Evolutionary conservation across 2,113 vertebrate genomes (phyloP).

Genomic region (Zosterops borbonicus): DNA sequence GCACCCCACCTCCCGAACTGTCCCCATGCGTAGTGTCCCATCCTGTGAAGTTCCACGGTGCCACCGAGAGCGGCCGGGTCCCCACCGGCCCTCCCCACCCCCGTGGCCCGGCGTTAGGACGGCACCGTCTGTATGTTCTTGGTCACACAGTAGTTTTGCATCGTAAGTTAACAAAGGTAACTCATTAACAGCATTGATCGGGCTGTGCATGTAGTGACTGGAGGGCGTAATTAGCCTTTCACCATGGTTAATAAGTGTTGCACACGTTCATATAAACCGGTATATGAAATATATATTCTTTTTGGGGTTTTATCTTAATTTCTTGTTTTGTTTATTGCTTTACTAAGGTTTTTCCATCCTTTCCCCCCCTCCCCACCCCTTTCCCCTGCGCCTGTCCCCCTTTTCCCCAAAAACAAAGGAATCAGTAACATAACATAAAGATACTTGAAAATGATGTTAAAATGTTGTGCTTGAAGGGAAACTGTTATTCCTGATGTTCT

Average conservation of each 20-base stretch:
- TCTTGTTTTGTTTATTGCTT: slow-evolving; percentile 69
- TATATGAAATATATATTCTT: slow-evolving; percentile 74
- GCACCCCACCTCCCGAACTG: slow-evolving; percentile 63
- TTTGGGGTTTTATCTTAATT: slow-evolving; percentile 69
- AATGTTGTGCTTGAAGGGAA: slow-evolving; percentile 71
- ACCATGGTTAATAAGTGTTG: slow-evolving; percentile 74
- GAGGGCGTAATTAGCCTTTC: slow-evolving; percentile 74
- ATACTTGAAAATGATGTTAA: slow-evolving; percentile 74
- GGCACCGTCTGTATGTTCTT: slow-evolving; percentile 67
- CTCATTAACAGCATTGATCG: slow-evolving; percentile 72
- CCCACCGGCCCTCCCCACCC: slow-evolving; percentile 36
- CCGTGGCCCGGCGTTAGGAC: slow-evolving; percentile 25
- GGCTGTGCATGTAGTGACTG: slow-evolving; percentile 82
- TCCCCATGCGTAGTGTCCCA: slow-evolving; percentile 76
- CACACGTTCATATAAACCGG: slow-evolving; percentile 72
- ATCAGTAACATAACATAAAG: slow-evolving; percentile 50
- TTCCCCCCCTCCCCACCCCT: slow-evolving; percentile 42
- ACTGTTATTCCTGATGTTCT: slow-evolving; percentile 66
- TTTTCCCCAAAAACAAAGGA: slow-evolving; percentile 32
- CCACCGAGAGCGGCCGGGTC: slow-evolving; percentile 65
- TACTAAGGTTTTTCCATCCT: slow-evolving; percentile 64
- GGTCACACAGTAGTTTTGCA: slow-evolving; percentile 74
- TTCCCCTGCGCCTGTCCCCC: slow-evolving; percentile 33
- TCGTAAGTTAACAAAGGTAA: slow-evolving; percentile 77
- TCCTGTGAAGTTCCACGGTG: slow-evolving; percentile 77